Percentiles rank a stretch among this genome's conserved stretches.
Conservation (phyloP, 2,797 vertebrate genomes). For the Lepus townsendii region DNA sequence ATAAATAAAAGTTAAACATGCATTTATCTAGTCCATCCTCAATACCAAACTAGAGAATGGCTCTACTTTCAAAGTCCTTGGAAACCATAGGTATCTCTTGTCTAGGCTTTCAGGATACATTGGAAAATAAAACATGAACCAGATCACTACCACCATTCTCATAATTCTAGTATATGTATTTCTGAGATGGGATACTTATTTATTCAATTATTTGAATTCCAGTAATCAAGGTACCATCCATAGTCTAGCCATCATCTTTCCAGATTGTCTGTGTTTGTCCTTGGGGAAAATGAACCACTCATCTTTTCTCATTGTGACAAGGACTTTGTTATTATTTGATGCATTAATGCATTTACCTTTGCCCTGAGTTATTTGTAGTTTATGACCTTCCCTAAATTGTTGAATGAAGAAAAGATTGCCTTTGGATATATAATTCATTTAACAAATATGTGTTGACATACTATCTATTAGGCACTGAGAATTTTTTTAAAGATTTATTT, state of each 20-base stretch:
- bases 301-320: conserved; percentile 16
- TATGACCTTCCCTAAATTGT: conserved; percentile 40
- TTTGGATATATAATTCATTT: conserved; percentile 50
- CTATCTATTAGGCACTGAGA: background rate
- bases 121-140: background rate
- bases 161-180: conserved; percentile 28
- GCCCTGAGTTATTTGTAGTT: conserved; percentile 48
- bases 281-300: background rate
- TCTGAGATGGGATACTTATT: conserved; percentile 30
- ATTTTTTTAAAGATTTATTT: too few species aligned
- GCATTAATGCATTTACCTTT: conserved; percentile 35
- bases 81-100: background rate
- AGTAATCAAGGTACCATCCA: background rate
- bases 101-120: conserved; percentile 21
- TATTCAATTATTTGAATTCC: background rate
- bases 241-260: conserved; percentile 27
- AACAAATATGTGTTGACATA: conserved; percentile 3
- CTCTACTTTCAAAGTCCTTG: conserved; percentile 16
- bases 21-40: background rate
- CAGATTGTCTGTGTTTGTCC: background rate
- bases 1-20: conserved; percentile 26
- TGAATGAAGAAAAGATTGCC: conserved; percentile 17
- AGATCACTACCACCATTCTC: background rate
- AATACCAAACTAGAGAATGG: background rate
- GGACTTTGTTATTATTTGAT: conserved; percentile 4